These are phyloP conservation scores for Pleuronectes platessa DNA, from an alignment of 2,113 vertebrate genomes.

Conservation along the genomic window DNA sequence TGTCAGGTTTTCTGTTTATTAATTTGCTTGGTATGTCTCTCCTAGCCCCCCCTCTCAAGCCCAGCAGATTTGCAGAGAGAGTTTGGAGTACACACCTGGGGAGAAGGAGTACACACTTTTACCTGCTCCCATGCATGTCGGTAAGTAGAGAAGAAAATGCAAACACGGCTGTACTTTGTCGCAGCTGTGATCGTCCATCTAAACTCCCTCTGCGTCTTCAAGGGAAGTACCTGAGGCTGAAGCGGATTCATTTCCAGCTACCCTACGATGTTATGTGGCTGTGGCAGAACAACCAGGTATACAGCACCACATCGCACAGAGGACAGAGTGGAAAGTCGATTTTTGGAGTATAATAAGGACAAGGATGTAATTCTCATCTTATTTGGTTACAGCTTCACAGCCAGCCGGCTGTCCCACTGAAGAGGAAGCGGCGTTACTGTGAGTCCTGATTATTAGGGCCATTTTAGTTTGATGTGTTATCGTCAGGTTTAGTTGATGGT, in stretches of 20 bases:
- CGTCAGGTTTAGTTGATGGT: constrained; percentile 16
- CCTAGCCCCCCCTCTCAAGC: constrained; percentile 88
- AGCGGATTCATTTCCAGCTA: constrained; percentile 95
- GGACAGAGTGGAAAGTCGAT: neutral
- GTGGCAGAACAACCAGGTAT: constrained; percentile 96
- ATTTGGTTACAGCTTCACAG: constrained; percentile 85
- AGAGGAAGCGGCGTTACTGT: constrained; percentile 96
- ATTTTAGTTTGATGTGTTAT: neutral
- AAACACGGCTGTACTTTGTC: neutral
- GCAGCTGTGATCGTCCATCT: neutral
- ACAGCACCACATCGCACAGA: neutral
- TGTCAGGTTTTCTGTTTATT: neutral
- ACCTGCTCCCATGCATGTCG: constrained; percentile 95
- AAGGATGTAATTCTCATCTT: constrained; percentile 23
- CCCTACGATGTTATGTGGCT: constrained; percentile 98
- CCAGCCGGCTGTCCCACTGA: constrained; percentile 92
- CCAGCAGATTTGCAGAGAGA: constrained; percentile 87
- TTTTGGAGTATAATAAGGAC: neutral
- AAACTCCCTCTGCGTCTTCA: constrained; percentile 22
- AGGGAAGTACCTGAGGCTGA: constrained; percentile 98
- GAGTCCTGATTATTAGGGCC: constrained; percentile 74
- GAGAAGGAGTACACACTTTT: constrained; percentile 90
- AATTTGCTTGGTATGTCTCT: constrained; percentile 5
- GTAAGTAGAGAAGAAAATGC: constrained; percentile 81
- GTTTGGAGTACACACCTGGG: constrained; percentile 89